Evolutionary conservation across 2,113 vertebrate species (phyloP).

Genomic region (Mystacornis crossleyi): DNA sequence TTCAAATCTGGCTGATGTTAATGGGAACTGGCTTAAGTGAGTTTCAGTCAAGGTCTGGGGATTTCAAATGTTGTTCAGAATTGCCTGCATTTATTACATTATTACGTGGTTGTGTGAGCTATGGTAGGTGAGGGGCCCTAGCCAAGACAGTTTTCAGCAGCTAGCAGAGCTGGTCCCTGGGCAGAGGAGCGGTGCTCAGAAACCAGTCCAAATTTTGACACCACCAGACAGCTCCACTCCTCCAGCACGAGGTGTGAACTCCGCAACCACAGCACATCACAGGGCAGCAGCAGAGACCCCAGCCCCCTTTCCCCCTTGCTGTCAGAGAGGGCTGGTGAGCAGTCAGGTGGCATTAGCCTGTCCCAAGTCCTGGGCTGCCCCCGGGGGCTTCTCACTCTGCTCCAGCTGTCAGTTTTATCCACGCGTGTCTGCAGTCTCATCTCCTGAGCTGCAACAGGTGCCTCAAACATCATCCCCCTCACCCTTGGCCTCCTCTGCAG

Average conservation of each 20-base stretch:
- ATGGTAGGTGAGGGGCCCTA: not conserved
- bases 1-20: constrained; percentile 3
- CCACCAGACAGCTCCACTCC: not conserved
- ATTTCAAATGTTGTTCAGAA: not conserved
- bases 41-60: not conserved
- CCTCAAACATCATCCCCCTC: not conserved
- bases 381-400: accelerated
- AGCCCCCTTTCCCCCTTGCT: not conserved
- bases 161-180: not conserved
- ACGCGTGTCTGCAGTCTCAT: accelerated
- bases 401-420: not conserved
- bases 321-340: not conserved
- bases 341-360: not conserved
- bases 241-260: not conserved
- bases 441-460: accelerated
- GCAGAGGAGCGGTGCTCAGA: not conserved
- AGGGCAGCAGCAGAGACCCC: not conserved
- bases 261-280: accelerated
- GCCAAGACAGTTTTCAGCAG: not conserved
- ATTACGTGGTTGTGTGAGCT: accelerated
- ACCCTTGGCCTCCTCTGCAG: not conserved
- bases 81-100: not conserved
- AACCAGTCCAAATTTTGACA: accelerated
- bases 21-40: not conserved
- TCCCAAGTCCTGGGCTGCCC: not conserved